These are phyloP conservation scores for Octomys mimax DNA, from an alignment of 2,797 vertebrate genomes.

Conservation along the genomic window DNA sequence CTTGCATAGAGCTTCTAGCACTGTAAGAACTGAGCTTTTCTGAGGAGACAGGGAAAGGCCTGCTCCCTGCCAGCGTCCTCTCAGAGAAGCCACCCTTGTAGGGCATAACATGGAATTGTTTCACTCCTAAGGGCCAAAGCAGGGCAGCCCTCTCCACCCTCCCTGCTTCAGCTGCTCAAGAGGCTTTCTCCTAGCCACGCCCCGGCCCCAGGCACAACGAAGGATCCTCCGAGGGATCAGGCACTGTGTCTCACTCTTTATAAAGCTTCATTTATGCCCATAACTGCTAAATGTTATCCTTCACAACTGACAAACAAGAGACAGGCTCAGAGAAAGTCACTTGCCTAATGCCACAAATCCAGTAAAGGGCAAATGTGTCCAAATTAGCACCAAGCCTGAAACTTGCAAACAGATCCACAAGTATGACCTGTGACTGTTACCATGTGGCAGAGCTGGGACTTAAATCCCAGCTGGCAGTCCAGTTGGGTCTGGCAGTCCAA, in stretches of 20 bases:
- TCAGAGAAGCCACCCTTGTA: not conserved
- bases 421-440: not conserved
- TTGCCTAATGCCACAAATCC: not conserved
- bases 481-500: too few species aligned
- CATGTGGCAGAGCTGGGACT: not conserved
- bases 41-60: not conserved
- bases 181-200: not conserved
- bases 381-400: not conserved
- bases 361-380: not conserved
- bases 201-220: not conserved
- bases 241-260: not conserved
- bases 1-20: not conserved
- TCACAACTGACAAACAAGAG: not conserved
- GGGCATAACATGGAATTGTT: not conserved
- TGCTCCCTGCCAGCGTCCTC: not conserved
- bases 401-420: not conserved
- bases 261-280: not conserved
- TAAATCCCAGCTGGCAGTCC: too few species aligned
- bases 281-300: not conserved
- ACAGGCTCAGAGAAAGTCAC: not conserved
- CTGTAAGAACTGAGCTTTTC: not conserved
- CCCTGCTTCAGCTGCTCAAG: not conserved
- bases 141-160: too few species aligned
- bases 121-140: not conserved
- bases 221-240: not conserved